Percentiles rank a stretch among this genome's conserved stretches.
Evolutionary conservation across 2,113 vertebrate genomes (phyloP).

Genomic region (Gallinago jamesoni): DNA sequence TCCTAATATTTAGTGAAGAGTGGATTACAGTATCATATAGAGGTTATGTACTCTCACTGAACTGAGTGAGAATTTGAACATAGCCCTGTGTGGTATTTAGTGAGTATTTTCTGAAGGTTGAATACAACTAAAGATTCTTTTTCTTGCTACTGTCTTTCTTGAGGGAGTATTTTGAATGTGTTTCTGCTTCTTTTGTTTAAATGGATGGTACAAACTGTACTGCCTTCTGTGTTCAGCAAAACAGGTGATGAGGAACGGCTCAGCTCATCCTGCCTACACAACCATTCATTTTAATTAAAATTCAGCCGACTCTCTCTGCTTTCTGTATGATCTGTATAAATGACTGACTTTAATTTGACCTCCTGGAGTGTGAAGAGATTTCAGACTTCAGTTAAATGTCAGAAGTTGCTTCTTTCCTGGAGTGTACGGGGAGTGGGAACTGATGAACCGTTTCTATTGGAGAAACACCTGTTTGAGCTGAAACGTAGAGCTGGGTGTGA

Average conservation of each 20-base stretch:
- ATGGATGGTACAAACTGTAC: background rate
- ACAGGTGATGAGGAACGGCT: background rate
- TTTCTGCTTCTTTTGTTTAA: background rate
- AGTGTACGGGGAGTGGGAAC: background rate
- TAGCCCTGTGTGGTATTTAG: background rate
- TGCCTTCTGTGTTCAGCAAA: constrained; percentile 6
- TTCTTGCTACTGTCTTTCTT: background rate
- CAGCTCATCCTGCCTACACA: constrained; percentile 21
- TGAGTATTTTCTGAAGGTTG: background rate
- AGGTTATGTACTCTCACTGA: background rate
- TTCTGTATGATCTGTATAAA: constrained; percentile 41
- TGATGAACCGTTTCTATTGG: background rate
- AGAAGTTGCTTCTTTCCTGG: background rate
- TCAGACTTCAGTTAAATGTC: background rate
- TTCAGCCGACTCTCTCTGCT: constrained; percentile 10
- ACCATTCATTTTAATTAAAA: constrained; percentile 54
- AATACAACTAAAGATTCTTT: background rate
- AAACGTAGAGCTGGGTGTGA: background rate
- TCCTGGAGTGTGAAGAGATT: constrained; percentile 33
- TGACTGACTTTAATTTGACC: constrained; percentile 61
- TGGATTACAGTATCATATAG: fast-evolving
- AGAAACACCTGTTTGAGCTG: constrained; percentile 23
- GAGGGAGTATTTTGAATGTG: background rate
- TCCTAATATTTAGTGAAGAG: background rate
- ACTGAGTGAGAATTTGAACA: fast-evolving